Base-by-base conservation (phyloP, 1,140 invertebrate genomes). In the Pseudomyrmex gracilis region DNA sequence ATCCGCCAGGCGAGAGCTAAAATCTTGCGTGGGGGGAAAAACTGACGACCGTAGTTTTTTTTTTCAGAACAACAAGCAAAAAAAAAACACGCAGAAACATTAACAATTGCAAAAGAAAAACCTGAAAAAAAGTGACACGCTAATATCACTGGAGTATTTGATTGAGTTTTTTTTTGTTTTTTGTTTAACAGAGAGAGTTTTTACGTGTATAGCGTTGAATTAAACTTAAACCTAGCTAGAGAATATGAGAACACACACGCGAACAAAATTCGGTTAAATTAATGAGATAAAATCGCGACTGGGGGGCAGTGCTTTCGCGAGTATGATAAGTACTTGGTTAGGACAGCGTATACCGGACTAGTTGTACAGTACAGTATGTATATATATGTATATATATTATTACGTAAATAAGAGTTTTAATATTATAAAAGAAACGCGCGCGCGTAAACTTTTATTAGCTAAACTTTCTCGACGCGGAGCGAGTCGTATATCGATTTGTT, bases 321-420 rank as follows among this genome's bases (percentile, higher is more conserved):
- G 17, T n/a, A 12, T 43, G 5, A 34, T 53, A 22, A 53, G 60
- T 67, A n/a, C 73, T 82, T 85, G 87, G 63, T 87, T 91, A 91
- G 87, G 87, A 91, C 87, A 91, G 90, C 84, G 90, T 91, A 91
- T 91, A 91, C 90, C 89, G 87, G 90, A 90, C 90, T 91, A 91
- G 90, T 90, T 34, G 87, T 91, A 90, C 90, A 90, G 58, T 87
- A 90, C 83, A 88, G 67, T 83, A 55, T 53, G 17, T 78, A 58
- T 15, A 13, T 57, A n/a, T 66, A 20, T 86, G 70, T 84, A 70
- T 66, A 20, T 53, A 85, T 74, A 67, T 73, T 63, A 63, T 76
- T 55, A 87, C 15, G 51, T 77, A 60, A 78, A 64, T 47, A 17
- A 17, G 67, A 17, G 67, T 73, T 51, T 13, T 51, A 34, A 34